Conservation (phyloP, 2,113 vertebrate species). For the Cyprinodon brontotheroides region DNA sequence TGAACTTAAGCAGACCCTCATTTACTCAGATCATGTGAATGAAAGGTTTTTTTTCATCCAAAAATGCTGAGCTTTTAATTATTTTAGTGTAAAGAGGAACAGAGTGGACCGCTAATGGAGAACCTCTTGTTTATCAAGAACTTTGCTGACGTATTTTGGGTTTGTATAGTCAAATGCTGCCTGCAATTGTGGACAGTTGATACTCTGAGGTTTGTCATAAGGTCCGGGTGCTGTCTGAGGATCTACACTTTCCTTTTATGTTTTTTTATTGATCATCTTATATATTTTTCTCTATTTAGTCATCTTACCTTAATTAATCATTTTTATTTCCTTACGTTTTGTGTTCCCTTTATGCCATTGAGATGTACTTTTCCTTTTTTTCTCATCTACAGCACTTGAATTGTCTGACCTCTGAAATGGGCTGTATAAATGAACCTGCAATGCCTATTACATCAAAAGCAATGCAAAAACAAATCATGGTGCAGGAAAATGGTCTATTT, state of each 20-base stretch:
- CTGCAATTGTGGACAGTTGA: not conserved
- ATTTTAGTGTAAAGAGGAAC: conserved; percentile 41
- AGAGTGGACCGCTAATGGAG: conserved; percentile 25
- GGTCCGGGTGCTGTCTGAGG: not conserved
- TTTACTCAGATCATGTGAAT: not conserved
- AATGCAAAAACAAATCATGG: not conserved
- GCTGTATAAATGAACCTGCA: too few relatives aligned
- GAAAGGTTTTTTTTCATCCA: not conserved
- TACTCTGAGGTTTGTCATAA: not conserved
- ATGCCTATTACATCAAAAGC: too few relatives aligned
- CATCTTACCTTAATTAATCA: too few relatives aligned
- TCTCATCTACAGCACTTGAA: too few relatives aligned
- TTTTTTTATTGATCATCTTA: too few relatives aligned
- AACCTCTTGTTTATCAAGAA: conserved; percentile 19
- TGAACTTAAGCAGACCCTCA: conserved; percentile 10
- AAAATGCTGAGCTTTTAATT: conserved; percentile 41
- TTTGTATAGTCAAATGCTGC: not conserved
- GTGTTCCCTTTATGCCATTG: too few relatives aligned
- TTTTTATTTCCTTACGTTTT: too few relatives aligned
- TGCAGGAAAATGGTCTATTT: conserved; percentile 45
- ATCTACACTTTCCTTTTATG: not conserved
- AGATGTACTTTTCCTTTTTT: too few relatives aligned
- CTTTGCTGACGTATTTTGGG: not conserved
- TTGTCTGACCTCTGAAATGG: too few relatives aligned
- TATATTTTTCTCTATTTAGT: too few relatives aligned